phyloP scores from a whole-genome alignment of 37 sponge, comb jelly and placozoan genomes.

The Diacarnus erythraeanus region DNA sequence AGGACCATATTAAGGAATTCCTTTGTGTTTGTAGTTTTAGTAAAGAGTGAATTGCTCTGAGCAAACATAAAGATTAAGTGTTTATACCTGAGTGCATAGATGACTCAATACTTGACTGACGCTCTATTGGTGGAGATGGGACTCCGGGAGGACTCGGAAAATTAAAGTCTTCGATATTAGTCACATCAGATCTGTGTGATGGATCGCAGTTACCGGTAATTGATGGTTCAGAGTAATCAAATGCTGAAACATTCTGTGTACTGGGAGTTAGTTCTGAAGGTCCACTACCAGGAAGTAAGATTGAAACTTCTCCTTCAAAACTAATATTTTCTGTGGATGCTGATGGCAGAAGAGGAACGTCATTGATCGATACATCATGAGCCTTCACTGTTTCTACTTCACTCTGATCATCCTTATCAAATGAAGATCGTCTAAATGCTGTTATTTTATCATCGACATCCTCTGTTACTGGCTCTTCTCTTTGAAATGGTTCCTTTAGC shows the following conservation, averaged over 20 bases:
- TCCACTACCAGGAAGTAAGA: not conserved
- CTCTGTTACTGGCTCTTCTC: not conserved
- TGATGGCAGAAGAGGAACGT: conserved; percentile 16
- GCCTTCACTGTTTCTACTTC: not conserved
- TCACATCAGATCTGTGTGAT: not conserved
- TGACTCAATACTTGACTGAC: not conserved
- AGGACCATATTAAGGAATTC: too few species aligned
- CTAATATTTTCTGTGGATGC: not conserved
- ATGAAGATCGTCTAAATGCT: not conserved
- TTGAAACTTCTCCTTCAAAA: not conserved
- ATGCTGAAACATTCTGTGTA: not conserved
- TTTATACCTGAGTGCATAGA: too few species aligned
- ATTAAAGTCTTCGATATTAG: not conserved
- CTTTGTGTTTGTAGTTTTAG: too few species aligned
- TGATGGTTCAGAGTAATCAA: too few species aligned
- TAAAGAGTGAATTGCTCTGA: too few species aligned
- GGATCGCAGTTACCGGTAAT: too few species aligned
- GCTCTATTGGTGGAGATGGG: not conserved
- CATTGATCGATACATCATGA: not conserved
- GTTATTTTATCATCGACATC: not conserved
- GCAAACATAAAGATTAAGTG: too few species aligned
- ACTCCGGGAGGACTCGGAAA: not conserved
- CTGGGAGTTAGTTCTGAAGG: not conserved
- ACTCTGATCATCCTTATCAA: not conserved
- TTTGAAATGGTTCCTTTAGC: not conserved